Conservation (phyloP, 2,888 invertebrate species). For the Aporophyla nigra region DNA sequence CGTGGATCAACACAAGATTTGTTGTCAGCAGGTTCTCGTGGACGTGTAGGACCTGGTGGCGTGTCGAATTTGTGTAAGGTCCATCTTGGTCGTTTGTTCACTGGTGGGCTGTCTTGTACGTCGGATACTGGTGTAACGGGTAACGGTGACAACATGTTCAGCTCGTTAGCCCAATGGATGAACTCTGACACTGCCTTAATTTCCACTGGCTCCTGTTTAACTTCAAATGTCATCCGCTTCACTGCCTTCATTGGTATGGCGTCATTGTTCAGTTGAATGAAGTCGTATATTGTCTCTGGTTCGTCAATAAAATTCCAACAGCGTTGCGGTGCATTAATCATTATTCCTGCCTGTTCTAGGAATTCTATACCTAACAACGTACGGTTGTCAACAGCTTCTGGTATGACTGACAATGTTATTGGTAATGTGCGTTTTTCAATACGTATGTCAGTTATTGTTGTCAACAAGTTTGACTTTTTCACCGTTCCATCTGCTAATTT, state of each 20-base stretch:
- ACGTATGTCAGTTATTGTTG: neutral
- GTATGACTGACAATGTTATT: too few species aligned
- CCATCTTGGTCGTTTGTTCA: conserved; percentile 9
- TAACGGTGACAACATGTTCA: conserved; percentile 9
- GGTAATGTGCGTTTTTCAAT: neutral
- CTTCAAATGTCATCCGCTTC: conserved; percentile 1
- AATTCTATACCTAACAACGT: conserved; percentile 55
- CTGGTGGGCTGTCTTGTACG: conserved; percentile 9
- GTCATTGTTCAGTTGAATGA: neutral
- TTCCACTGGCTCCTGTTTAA: neutral
- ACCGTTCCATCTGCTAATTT: conserved; percentile 25
- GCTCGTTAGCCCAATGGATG: conserved; percentile 16
- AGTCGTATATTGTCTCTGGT: neutral
- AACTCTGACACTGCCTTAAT: neutral
- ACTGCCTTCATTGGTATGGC: conserved; percentile 11
- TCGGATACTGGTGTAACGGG: neutral
- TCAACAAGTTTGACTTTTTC: neutral
- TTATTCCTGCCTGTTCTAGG: conserved; percentile 45
- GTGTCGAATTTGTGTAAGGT: neutral
- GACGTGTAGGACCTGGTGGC: neutral
- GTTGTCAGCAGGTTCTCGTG: neutral
- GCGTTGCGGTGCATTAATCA: conserved; percentile 48
- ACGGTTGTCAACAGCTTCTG: conserved; percentile 27
- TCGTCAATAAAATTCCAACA: conserved; percentile 52
- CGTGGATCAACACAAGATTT: conserved; percentile 15